Base-by-base conservation (phyloP, 2,888 invertebrate genomes). In the Drosophila vallismaia region DNA sequence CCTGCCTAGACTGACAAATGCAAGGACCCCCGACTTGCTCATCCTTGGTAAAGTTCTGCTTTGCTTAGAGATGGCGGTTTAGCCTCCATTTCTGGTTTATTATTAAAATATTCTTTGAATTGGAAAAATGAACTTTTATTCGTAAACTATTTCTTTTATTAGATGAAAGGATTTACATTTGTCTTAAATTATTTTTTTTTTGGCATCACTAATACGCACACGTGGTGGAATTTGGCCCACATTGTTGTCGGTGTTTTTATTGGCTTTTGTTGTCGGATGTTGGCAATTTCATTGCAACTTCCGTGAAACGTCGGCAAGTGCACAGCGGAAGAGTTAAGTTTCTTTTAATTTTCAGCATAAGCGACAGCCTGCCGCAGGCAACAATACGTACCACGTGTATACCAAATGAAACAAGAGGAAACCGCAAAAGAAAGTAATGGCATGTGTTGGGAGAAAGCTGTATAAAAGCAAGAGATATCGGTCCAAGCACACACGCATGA, bases 221-320 rank as follows among this genome's bases (percentile, higher is more conserved):
- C 52, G 36, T 52, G 33, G 64, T 46, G 52, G 36, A 45, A 51
- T n/a, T 51, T 48, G 52, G 50, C 48, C 67, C 66, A 50, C 50
- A 56, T 48, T 67, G 68, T 36, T 62, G 51, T n/a, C 62, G 51
- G 62, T 73, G 56, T 48, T 59, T 51, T 50, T 82, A 64, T 69
- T 74, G 77, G 38, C 55, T 28, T 46, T 44, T 69, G 56, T 55
- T 59, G 55, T 62, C 74, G 87, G 87, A 82, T 86, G 85, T 78
- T 78, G 82, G 74, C 76, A 82, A 86, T 82, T 81, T 81, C 62
- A 62, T 44, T 50, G 76, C 66, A 70, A 84, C 87, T 84, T 84
- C 81, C 87, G 81, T 38, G 38, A 36, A 57, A 55, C 33, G 63
- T 40, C 48, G 46, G 26, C 68, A 51, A 42, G 49, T 19, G 31